Evolutionary conservation across 2,113 vertebrate genomes (phyloP).

Genomic region (Dendrocopos noguchii): DNA sequence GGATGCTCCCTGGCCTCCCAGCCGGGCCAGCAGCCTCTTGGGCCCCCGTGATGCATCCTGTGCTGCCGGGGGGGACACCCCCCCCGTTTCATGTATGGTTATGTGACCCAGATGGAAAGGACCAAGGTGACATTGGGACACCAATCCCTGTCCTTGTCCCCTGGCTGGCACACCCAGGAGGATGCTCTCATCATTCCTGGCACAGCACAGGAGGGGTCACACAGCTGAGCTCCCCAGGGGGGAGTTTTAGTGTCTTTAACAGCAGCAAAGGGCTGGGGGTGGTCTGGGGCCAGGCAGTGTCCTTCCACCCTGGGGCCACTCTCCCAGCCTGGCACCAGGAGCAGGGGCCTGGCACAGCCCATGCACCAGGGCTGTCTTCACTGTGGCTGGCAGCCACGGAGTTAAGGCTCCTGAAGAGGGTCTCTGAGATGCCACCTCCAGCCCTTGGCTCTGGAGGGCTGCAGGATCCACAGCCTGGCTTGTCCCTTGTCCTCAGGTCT

Average conservation of each 20-base stretch:
- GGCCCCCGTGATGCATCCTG: neutral
- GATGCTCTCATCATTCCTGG: neutral
- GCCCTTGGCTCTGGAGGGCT: neutral
- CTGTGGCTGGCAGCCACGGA: rapidly evolving
- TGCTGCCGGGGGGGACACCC: neutral
- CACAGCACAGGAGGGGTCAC: rapidly evolving
- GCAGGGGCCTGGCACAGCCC: neutral
- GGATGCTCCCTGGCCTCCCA: neutral
- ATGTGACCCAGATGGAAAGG: neutral
- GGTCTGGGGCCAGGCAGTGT: neutral
- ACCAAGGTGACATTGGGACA: rapidly evolving
- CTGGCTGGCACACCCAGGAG: rapidly evolving
- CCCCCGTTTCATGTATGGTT: rapidly evolving
- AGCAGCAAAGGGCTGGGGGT: rapidly evolving
- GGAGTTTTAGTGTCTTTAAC: neutral
- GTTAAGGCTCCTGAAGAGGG: neutral
- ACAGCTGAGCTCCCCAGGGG: rapidly evolving
- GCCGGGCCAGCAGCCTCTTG: neutral
- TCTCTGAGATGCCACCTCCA: neutral
- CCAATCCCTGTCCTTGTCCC: rapidly evolving
- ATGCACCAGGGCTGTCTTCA: rapidly evolving
- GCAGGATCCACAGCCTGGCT: neutral
- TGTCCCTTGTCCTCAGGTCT: neutral
- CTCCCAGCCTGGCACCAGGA: neutral
- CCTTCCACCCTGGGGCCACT: neutral